Evolutionary conservation across 2,888 invertebrate genomes (phyloP), one percentile per base, ranked within the genome.

Genomic region (Galerucella pusilla): DNA sequence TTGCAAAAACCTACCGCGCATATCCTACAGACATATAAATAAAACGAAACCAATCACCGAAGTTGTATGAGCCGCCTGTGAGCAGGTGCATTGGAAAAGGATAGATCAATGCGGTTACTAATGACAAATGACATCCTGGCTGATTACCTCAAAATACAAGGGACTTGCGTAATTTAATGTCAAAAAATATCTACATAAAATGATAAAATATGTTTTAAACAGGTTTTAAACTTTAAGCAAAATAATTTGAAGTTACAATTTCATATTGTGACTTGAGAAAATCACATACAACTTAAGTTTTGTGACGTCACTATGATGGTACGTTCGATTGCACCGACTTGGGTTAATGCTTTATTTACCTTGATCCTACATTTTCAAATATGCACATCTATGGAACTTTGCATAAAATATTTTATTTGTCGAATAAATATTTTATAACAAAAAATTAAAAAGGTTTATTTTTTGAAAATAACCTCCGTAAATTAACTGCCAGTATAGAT

Each of bases 1-100:
- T 46, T 54, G 65, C 60, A 60, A 66, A 72, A 66, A 60, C 72
- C 60, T 72, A 25, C 45, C 60, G 72, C 72, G 72, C 72, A 72
- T 60, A 57, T 60, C 45, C 72, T 60, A 46, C 14, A 9, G 16
- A 28, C 25, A 57, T 35, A 52, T 54, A 20, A 28, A 49, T 20
- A 14, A 64, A 46, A 20, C 16, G 20, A 45, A 6, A 65, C 71
- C 71, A 71, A 71, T 71, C 71, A 71, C 35, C 28, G 64, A 42
- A 45, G 2, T 20, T 42, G 59, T 12, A 28, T 28, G 28, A 28
- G 28, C 4, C n/a, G 28, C 4, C n/a, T n/a, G 12, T 57, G n/a
- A 14, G 14, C 0, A 12, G 14, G 5, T n/a, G 4, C 9, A 52
- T 63, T 52, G 35, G 16, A 28, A 16, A n/a, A 63, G 45, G 25